These are phyloP conservation scores for Harpegnathos saltator DNA, from an alignment of 1,140 invertebrate species.

Conservation along the genomic window DNA sequence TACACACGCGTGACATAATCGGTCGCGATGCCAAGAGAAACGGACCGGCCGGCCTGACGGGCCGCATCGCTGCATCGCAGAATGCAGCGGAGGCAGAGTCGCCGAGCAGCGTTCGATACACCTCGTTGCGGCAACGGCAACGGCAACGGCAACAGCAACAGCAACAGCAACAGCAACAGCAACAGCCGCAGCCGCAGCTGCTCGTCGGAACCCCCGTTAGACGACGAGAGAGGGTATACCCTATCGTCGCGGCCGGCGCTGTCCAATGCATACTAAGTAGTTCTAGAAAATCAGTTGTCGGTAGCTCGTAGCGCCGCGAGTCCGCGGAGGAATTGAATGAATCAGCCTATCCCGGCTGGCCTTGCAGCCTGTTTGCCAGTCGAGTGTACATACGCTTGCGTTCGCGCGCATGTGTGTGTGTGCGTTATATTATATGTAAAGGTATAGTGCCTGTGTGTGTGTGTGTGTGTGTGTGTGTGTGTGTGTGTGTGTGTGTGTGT, in stretches of 20 bases:
- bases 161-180: neutral
- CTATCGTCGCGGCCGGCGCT: conserved; percentile 53
- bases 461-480: neutral
- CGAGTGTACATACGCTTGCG: neutral
- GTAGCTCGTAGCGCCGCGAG: conserved; percentile 55
- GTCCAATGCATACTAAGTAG: conserved; percentile 76
- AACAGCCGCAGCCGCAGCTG: neutral
- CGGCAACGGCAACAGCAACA: neutral
- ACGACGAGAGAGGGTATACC: conserved; percentile 60
- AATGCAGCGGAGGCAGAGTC: conserved; percentile 7
- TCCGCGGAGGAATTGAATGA: conserved; percentile 67
- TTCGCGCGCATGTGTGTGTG: neutral
- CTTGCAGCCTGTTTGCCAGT: conserved; percentile 38
- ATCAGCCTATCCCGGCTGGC: conserved; percentile 61
- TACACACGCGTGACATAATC: conserved; percentile 65
- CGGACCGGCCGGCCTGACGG: neutral
- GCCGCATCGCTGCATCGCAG: too few species aligned
- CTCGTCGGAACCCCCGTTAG: conserved; percentile 59
- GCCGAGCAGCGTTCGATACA: conserved; percentile 21
- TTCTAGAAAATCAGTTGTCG: conserved; percentile 72
- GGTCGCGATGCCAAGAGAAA: conserved; percentile 38
- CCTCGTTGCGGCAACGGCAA: conserved; percentile 4
- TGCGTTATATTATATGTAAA: too few species aligned
- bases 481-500: neutral
- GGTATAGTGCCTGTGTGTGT: neutral